These are phyloP conservation scores for Ptilodon capucinus DNA, from an alignment of 2,888 invertebrate species.

Conservation along the genomic window DNA sequence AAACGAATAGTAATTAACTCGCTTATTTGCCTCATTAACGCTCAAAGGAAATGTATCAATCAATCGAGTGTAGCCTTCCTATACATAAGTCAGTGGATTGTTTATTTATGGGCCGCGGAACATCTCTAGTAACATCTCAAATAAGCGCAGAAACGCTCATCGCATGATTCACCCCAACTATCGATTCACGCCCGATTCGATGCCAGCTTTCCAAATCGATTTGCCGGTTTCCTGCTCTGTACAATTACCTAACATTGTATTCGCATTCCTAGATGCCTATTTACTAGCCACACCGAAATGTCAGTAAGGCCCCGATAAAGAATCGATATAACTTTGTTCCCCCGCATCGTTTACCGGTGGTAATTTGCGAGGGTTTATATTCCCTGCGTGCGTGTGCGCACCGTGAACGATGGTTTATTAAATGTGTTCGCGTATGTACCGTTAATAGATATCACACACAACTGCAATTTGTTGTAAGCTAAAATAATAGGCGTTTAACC, in stretches of 20 bases:
- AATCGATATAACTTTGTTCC: constrained; percentile 66
- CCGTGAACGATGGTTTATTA: constrained; percentile 31
- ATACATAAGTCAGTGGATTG: constrained; percentile 41
- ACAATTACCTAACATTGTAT: constrained; percentile 38
- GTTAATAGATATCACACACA: constrained; percentile 66
- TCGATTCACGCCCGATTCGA: constrained; percentile 31
- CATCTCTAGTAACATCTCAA: constrained; percentile 45
- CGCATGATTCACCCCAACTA: constrained; percentile 53
- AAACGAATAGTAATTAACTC: constrained; percentile 39
- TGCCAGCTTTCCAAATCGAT: constrained; percentile 46
- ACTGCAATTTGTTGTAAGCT: constrained; percentile 45
- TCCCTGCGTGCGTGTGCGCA: constrained; percentile 63
- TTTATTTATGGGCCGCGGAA: constrained; percentile 55
- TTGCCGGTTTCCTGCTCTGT: constrained; percentile 20
- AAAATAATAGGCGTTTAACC: constrained; percentile 49
- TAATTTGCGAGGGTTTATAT: constrained; percentile 51
- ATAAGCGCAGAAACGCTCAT: constrained; percentile 41
- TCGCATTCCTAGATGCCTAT: constrained; percentile 20
- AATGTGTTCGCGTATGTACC: constrained; percentile 53
- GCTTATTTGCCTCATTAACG: constrained; percentile 46
- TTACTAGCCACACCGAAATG: constrained; percentile 47
- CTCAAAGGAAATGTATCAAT: constrained; percentile 45
- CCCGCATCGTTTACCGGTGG: constrained; percentile 56
- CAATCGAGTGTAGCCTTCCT: constrained; percentile 43
- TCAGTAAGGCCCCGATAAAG: constrained; percentile 49